A percentile compares a stretch with the other conserved stretches of the same genome.
Evolutionary conservation across 2,113 vertebrate species (phyloP).

Genomic region (Rhinoderma darwinii): DNA sequence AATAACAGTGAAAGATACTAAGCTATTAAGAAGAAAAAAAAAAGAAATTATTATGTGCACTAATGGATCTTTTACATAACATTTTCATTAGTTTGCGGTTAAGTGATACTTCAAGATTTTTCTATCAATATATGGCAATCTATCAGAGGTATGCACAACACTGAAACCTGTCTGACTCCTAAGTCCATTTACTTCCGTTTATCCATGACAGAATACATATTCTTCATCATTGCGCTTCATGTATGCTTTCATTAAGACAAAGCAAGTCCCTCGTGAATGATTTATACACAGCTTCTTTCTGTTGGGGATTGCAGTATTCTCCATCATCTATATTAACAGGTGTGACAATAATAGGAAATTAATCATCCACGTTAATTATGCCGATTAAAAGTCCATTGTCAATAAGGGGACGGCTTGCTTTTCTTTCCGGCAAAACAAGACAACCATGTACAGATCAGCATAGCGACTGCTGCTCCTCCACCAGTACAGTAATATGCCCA

Average conservation of each 20-base stretch:
- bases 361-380: not conserved
- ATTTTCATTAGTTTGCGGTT: too few relatives aligned
- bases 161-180: not conserved
- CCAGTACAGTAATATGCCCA: constrained; percentile 71
- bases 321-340: not conserved
- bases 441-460: constrained; percentile 69
- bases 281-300: not conserved
- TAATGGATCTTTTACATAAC: too few relatives aligned
- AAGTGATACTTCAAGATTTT: too few relatives aligned
- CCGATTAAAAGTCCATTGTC: not conserved
- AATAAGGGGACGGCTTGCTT: constrained; percentile 59
- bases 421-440: constrained; percentile 70
- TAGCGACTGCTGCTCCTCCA: constrained; percentile 67
- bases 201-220: not conserved
- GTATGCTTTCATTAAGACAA: not conserved
- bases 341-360: not conserved
- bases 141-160: not conserved
- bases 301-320: not conserved
- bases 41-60: too few relatives aligned
- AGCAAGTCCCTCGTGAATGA: not conserved
- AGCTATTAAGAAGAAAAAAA: too few relatives aligned
- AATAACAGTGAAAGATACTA: too few relatives aligned
- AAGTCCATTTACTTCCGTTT: not conserved
- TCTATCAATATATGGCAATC: too few relatives aligned
- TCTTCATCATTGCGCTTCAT: not conserved